Evolutionary conservation across 2,113 vertebrate species (phyloP).

Genomic region (Gallinago undulata): DNA sequence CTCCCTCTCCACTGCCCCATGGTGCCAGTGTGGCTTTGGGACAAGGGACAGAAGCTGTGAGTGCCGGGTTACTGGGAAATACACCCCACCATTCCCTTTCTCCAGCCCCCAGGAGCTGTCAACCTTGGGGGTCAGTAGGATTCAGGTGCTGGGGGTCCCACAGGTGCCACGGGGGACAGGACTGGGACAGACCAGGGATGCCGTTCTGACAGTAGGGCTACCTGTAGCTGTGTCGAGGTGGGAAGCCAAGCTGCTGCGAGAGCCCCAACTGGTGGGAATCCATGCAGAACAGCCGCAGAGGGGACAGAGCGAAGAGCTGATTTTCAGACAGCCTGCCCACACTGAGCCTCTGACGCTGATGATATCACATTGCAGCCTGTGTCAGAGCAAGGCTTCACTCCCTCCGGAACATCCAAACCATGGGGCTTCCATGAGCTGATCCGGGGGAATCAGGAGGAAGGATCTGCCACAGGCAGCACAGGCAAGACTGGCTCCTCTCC

Average conservation of each 20-base stretch:
- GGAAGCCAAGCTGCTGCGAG: background rate
- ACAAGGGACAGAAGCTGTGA: background rate
- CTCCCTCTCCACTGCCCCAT: background rate
- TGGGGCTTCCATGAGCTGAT: background rate
- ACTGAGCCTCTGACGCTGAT: rapidly evolving
- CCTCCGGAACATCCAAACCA: background rate
- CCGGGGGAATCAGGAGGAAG: rapidly evolving
- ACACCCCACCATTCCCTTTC: background rate
- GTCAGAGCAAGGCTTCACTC: background rate
- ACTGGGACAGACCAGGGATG: background rate
- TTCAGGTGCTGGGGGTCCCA: background rate
- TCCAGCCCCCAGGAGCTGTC: background rate
- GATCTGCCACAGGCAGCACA: background rate
- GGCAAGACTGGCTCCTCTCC: background rate
- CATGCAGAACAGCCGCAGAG: rapidly evolving
- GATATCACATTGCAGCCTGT: background rate
- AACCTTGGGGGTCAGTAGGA: background rate
- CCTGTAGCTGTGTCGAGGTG: background rate
- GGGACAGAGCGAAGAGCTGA: background rate
- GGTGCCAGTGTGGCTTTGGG: background rate
- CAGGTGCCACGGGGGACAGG: rapidly evolving
- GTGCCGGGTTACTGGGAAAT: background rate
- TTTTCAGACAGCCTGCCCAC: rapidly evolving
- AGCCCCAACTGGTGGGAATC: background rate
- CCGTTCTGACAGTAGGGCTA: background rate